phyloP scores from a whole-genome alignment of 1,140 invertebrate species.

The Nylanderia fulva region DNA sequence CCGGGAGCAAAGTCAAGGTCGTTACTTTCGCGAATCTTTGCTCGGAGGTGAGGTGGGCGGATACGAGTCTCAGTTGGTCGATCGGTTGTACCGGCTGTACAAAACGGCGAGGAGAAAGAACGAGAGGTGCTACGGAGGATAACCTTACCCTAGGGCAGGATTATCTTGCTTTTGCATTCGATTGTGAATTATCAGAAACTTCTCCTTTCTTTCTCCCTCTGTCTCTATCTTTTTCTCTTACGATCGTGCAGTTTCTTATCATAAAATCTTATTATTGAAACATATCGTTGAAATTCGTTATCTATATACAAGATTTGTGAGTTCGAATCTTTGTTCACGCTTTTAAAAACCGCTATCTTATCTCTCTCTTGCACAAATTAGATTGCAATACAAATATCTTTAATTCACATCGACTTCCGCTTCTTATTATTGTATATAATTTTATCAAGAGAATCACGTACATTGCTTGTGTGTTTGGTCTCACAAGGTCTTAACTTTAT shows the following conservation, averaged over 20 bases:
- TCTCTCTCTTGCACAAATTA: background rate
- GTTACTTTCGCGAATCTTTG: conserved; percentile 56
- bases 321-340: background rate
- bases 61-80: conserved; percentile 23
- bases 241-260: background rate
- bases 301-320: background rate
- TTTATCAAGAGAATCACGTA: background rate
- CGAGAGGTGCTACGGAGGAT: conserved; percentile 73
- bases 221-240: background rate
- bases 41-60: background rate
- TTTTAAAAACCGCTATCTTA: background rate
- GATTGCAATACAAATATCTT: background rate
- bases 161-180: conserved; percentile 69
- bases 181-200: background rate
- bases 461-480: background rate
- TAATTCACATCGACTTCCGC: background rate
- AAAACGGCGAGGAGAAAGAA: conserved; percentile 29
- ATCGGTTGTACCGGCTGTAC: conserved; percentile 21
- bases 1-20: conserved; percentile 56
- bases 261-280: background rate
- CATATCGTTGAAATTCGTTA: background rate
- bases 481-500: background rate
- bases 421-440: background rate
- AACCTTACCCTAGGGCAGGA: conserved; percentile 84
- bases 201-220: background rate